Conservation (phyloP, 2,888 invertebrate species). For the Phlogophora meticulosa region DNA sequence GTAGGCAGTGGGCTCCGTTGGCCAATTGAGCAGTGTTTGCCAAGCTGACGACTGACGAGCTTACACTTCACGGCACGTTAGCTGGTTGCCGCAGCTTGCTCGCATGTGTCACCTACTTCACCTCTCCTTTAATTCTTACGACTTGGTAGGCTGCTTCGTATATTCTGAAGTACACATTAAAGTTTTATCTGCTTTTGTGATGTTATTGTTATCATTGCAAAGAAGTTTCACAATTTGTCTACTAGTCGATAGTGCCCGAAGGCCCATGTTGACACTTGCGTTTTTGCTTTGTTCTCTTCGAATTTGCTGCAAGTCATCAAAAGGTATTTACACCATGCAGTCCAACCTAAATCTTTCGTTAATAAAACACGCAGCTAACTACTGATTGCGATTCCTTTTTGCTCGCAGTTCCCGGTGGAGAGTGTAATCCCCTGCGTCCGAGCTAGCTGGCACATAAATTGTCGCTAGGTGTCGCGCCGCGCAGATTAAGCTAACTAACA, state of each 20-base stretch:
- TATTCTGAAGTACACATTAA: background rate
- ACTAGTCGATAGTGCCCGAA: too few species aligned
- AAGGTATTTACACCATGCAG: background rate
- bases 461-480: constrained; percentile 49
- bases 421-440: constrained; percentile 58
- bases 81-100: constrained; percentile 20
- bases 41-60: constrained; percentile 50
- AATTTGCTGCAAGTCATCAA: background rate
- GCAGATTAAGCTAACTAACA: constrained; percentile 60
- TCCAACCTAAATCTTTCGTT: constrained; percentile 13
- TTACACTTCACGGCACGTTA: constrained; percentile 41
- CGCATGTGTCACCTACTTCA: constrained; percentile 14
- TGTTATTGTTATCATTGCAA: too few species aligned
- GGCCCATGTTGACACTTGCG: too few species aligned
- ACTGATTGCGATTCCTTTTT: constrained; percentile 46
- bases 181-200: background rate
- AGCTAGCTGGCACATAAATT: constrained; percentile 53
- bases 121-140: constrained; percentile 25
- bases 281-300: too few species aligned
- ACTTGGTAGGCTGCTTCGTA: background rate
- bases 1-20: constrained; percentile 45
- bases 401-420: constrained; percentile 29
- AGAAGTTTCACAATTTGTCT: too few species aligned
- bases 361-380: constrained; percentile 31
- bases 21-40: constrained; percentile 42